phyloP scores from a whole-genome alignment of 1,140 invertebrate genomes.

The Drosophila triauraria region DNA sequence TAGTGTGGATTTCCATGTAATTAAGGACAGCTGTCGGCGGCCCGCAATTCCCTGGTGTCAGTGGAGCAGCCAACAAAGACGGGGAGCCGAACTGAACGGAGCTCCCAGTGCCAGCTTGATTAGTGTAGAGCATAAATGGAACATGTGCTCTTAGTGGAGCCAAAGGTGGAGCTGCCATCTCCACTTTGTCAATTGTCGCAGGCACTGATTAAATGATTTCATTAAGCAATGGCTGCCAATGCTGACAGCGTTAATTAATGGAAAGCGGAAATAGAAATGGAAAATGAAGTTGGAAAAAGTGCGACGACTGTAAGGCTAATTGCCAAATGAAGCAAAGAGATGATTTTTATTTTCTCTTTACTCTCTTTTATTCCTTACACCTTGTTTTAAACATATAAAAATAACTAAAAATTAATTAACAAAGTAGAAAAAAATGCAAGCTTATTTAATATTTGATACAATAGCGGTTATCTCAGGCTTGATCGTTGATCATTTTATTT shows the following conservation, averaged over 20 bases:
- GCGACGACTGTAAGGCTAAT: slow-evolving; percentile 15
- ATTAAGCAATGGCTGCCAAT: slow-evolving; percentile 52
- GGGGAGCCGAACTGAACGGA: not conserved
- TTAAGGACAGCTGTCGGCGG: slow-evolving; percentile 72
- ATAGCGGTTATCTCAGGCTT: no score
- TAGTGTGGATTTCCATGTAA: slow-evolving; percentile 70
- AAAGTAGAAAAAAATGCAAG: not conserved
- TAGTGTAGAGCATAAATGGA: slow-evolving; percentile 64
- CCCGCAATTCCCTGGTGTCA: slow-evolving; percentile 57
- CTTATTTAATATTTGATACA: no score
- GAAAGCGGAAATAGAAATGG: slow-evolving; percentile 27
- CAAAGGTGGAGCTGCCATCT: slow-evolving; percentile 20
- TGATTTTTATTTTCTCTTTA: not conserved
- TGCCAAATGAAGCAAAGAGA: not conserved
- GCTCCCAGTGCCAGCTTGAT: slow-evolving; percentile 55
- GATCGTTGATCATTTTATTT: no score
- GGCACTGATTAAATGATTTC: slow-evolving; percentile 62
- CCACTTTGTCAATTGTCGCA: slow-evolving; percentile 32
- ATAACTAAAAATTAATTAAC: not conserved
- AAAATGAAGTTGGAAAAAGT: slow-evolving; percentile 4
- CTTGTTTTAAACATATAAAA: not conserved
- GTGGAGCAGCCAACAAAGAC: slow-evolving; percentile 7
- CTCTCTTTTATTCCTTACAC: no score
- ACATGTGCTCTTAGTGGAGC: slow-evolving; percentile 49
- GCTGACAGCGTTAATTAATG: slow-evolving; percentile 32